Evolutionary conservation across 2,113 vertebrate genomes (phyloP).

Genomic region (Benthochromis sp.): DNA sequence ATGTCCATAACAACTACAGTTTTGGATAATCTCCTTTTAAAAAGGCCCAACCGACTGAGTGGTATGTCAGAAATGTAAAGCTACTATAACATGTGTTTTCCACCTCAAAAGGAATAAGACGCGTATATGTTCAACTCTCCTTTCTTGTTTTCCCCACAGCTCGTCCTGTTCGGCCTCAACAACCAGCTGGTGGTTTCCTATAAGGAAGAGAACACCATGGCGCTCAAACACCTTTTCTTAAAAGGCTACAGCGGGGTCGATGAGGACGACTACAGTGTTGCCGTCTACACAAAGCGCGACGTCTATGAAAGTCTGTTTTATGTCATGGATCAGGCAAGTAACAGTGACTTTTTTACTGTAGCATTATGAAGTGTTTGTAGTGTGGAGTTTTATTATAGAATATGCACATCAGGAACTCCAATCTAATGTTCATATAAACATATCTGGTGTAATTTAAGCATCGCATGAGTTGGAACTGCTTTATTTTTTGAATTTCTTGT

Average conservation of each 20-base stretch:
- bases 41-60: fast-evolving
- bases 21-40: background rate
- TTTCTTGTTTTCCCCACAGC: constrained; percentile 64
- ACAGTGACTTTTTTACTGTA: background rate
- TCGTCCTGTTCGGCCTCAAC: constrained; percentile 88
- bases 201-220: constrained; percentile 86
- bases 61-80: background rate
- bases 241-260: constrained; percentile 83
- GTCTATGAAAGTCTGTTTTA: constrained; percentile 82
- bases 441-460: background rate
- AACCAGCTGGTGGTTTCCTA: constrained; percentile 94
- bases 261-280: constrained; percentile 85
- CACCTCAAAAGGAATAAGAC: fast-evolving
- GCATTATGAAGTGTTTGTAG: background rate
- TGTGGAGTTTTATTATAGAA: fast-evolving
- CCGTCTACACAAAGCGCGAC: constrained; percentile 80
- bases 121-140: background rate
- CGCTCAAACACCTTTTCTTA: constrained; percentile 90
- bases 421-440: fast-evolving
- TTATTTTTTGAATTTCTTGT: background rate
- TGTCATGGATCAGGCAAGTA: constrained; percentile 82
- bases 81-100: background rate
- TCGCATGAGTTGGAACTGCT: fast-evolving
- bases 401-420: fast-evolving
- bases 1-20: background rate